These are phyloP conservation scores for Eubasilissa regina DNA, from an alignment of 1,140 invertebrate genomes.

Conservation along the genomic window DNA sequence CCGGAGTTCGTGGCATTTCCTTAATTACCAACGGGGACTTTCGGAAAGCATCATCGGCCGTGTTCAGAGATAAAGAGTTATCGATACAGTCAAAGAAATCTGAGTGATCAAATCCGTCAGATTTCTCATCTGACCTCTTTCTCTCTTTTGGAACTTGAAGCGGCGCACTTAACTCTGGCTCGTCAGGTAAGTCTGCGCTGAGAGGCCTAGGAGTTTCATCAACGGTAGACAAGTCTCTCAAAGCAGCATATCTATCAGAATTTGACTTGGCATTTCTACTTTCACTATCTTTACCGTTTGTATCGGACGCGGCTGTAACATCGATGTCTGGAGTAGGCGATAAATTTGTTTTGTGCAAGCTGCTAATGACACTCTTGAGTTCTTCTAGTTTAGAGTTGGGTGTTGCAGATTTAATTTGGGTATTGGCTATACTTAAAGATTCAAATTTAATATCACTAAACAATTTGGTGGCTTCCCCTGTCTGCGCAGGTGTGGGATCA, in stretches of 20 bases:
- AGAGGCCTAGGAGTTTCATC: constrained; percentile 68
- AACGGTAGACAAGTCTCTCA: constrained; percentile 79
- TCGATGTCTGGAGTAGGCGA: constrained; percentile 62
- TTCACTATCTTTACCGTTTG: constrained; percentile 37
- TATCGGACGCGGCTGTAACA: constrained; percentile 62
- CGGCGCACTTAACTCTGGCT: constrained; percentile 68
- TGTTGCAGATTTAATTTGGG: constrained; percentile 62
- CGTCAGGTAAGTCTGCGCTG: constrained; percentile 64
- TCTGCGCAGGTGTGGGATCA: constrained; percentile 42
- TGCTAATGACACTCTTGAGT: constrained; percentile 71
- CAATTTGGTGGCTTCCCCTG: constrained; percentile 61
- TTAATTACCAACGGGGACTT: constrained; percentile 69
- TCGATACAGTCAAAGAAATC: constrained; percentile 72
- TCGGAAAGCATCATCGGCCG: constrained; percentile 70
- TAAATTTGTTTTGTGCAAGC: constrained; percentile 68
- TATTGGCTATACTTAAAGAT: constrained; percentile 66
- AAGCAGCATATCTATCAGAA: constrained; percentile 79
- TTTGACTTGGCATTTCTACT: constrained; percentile 29
- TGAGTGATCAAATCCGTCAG: constrained; percentile 70
- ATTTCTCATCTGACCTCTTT: constrained; percentile 71
- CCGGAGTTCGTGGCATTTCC: constrained; percentile 62
- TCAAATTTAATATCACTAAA: constrained; percentile 69
- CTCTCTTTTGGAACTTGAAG: constrained; percentile 69
- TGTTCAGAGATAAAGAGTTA: constrained; percentile 68
- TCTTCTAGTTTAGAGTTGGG: constrained; percentile 68